These are phyloP conservation scores for Benitochromis conjunctus DNA, from an alignment of 2,113 vertebrate genomes.

Conservation along the genomic window DNA sequence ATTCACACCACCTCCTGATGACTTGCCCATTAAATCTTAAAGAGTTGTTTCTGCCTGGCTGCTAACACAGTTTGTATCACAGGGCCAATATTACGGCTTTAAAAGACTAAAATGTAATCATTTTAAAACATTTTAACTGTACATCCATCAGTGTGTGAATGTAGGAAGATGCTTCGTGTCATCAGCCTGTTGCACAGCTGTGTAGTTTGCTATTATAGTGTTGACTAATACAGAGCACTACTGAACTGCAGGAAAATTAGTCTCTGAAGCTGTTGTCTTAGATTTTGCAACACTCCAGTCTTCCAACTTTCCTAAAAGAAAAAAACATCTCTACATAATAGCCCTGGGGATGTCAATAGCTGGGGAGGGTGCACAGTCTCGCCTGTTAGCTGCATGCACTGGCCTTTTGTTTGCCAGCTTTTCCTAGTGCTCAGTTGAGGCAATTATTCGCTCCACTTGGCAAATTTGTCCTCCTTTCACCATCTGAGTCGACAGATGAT, in stretches of 20 bases:
- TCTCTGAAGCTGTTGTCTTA: background rate
- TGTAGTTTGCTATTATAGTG: background rate
- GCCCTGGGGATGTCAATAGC: background rate
- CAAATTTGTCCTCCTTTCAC: slow-evolving; percentile 70
- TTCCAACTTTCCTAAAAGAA: background rate
- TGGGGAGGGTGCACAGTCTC: background rate
- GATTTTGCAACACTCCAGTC: background rate
- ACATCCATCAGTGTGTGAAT: background rate
- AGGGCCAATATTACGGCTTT: background rate
- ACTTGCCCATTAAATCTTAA: slow-evolving; percentile 52
- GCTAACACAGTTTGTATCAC: background rate
- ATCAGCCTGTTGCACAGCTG: background rate
- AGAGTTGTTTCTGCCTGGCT: slow-evolving; percentile 12
- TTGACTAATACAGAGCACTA: background rate
- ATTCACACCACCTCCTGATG: background rate
- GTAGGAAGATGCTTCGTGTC: background rate
- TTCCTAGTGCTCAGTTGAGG: slow-evolving; percentile 61
- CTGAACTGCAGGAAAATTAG: background rate
- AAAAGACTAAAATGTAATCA: background rate
- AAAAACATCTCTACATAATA: background rate
- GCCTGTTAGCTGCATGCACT: slow-evolving; percentile 16
- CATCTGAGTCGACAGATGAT: slow-evolving; percentile 57
- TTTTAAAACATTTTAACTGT: background rate
- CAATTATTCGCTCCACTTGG: slow-evolving; percentile 73
- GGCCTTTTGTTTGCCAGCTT: slow-evolving; percentile 53